Evolutionary conservation across 2,888 invertebrate species (phyloP).

Genomic region (Mylabris sibirica): DNA sequence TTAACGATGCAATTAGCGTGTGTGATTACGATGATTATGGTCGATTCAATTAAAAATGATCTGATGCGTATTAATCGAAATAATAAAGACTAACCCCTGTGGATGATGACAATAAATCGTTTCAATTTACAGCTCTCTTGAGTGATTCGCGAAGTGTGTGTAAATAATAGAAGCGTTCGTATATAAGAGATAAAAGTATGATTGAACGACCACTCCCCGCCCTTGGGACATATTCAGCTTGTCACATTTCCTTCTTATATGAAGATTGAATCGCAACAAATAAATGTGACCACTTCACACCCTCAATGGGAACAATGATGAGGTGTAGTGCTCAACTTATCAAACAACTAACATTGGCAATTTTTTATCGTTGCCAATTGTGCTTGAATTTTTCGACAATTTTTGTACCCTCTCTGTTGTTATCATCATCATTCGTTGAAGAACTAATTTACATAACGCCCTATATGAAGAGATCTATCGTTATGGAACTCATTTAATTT

Average conservation of each 20-base stretch:
- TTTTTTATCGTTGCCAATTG: constrained; percentile 31
- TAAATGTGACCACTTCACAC: constrained; percentile 60
- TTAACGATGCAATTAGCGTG: constrained; percentile 51
- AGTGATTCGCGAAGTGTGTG: constrained; percentile 49
- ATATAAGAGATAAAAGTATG: constrained; percentile 58
- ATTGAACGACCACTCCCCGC: constrained; percentile 55
- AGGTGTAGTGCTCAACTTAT: constrained; percentile 30
- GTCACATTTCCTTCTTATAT: constrained; percentile 58
- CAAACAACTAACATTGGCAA: constrained; percentile 19
- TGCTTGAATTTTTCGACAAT: constrained; percentile 34
- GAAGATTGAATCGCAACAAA: constrained; percentile 59
- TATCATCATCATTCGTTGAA: constrained; percentile 30
- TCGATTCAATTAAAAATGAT: constrained; percentile 54
- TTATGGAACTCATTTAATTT: constrained; percentile 45
- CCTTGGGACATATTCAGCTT: constrained; percentile 59
- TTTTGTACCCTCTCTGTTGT: constrained; percentile 30
- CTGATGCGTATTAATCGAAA: constrained; percentile 51
- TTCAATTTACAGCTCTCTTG: constrained; percentile 54
- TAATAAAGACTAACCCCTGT: constrained; percentile 47
- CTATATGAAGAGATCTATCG: constrained; percentile 46
- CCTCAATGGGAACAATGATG: constrained; percentile 43
- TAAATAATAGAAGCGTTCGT: constrained; percentile 57
- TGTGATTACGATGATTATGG: constrained; percentile 51
- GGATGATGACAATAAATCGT: constrained; percentile 55
- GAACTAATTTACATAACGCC: constrained; percentile 45